A percentile compares a stretch with the other conserved stretches of the same genome.
Evolutionary conservation across 2,113 vertebrate species (phyloP).

Genomic region (Bombycilla garrulus): DNA sequence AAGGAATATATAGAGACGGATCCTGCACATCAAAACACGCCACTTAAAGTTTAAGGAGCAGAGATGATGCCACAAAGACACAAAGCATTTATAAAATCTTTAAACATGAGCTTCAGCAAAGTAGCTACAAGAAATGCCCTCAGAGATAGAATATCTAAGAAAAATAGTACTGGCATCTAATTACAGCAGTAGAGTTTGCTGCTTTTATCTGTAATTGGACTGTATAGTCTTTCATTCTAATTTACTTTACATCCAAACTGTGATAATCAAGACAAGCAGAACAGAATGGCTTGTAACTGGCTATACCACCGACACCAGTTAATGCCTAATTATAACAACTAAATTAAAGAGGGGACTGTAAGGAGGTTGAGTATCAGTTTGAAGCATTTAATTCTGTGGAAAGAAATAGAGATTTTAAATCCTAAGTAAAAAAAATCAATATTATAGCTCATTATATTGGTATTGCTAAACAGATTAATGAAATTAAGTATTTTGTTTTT

Average conservation of each 20-base stretch:
- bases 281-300: constrained; percentile 98
- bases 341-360: constrained; percentile 96
- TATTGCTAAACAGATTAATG: constrained; percentile 83
- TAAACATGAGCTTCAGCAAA: constrained; percentile 70
- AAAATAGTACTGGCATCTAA: constrained; percentile 97
- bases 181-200: constrained; percentile 96
- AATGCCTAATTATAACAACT: constrained; percentile 99
- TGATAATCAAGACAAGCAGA: constrained; percentile 99
- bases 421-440: constrained; percentile 81
- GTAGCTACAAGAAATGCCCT: constrained; percentile 77
- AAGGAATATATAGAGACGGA: not conserved
- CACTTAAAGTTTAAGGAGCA: constrained; percentile 6
- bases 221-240: constrained; percentile 99
- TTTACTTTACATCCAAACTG: constrained; percentile 99
- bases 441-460: constrained; percentile 82
- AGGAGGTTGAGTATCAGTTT: constrained; percentile 86
- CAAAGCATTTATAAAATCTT: constrained; percentile 58
- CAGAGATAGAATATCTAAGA: constrained; percentile 86
- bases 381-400: constrained; percentile 91
- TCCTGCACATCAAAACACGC: not conserved
- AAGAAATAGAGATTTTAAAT: constrained; percentile 88
- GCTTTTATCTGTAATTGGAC: constrained; percentile 99
- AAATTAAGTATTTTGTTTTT: constrained; percentile 76
- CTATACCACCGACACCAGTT: constrained; percentile 98
- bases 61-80: constrained; percentile 44